phyloP scores from a whole-genome alignment of 2,113 vertebrate species.

The Tragelaphus strepsiceros region DNA sequence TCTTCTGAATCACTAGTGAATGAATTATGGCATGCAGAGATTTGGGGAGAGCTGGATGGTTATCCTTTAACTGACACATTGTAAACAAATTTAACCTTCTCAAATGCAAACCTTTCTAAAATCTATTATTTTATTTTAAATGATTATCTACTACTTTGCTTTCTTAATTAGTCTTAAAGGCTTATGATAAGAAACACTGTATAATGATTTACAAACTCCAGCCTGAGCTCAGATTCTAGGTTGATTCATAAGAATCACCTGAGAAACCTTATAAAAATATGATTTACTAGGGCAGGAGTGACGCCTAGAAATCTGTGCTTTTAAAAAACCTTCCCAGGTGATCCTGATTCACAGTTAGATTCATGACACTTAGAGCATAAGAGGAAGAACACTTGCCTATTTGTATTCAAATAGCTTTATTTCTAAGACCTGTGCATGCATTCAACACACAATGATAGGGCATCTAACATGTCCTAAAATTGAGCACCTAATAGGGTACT shows the following conservation, averaged over 20 bases:
- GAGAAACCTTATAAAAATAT: neutral
- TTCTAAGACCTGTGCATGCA: neutral
- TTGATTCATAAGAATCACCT: neutral
- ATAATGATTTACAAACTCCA: neutral
- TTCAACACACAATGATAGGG: neutral
- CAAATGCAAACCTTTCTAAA: conserved; percentile 29
- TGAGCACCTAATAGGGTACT: neutral
- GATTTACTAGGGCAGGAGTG: neutral
- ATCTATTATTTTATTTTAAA: neutral
- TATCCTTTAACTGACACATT: neutral
- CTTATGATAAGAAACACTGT: neutral
- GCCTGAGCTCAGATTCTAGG: neutral
- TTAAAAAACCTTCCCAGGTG: neutral
- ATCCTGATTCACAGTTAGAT: neutral
- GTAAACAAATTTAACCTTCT: neutral
- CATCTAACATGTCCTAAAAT: neutral
- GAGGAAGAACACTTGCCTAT: neutral
- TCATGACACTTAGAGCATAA: neutral
- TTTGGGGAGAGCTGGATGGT: neutral
- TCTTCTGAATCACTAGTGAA: neutral
- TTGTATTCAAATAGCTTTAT: neutral
- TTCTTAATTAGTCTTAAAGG: conserved; percentile 14
- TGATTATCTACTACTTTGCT: neutral
- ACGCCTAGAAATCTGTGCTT: neutral
- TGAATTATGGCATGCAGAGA: neutral